Base-by-base conservation (phyloP, 2,113 vertebrate species). In the Pardalotus punctatus region DNA sequence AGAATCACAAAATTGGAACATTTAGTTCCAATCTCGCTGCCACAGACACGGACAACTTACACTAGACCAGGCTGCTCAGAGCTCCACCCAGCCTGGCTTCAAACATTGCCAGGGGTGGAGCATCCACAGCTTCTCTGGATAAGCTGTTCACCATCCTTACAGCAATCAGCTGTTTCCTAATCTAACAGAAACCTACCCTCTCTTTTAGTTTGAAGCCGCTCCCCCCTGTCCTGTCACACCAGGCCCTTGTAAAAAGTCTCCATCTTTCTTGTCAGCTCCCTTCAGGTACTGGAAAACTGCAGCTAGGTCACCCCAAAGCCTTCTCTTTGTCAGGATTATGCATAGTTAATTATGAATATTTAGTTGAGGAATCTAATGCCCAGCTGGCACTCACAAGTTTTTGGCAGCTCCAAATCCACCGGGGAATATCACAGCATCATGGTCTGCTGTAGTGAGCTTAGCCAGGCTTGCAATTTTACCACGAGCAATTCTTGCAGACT, bases 321-420 rank as follows among this genome's bases (percentile, higher is more conserved):
- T 40, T 71, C 28, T 40, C 28, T 53, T 40, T 28, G 22, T 15
- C 21, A 53, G 48, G n/a, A 40, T 53, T 53, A 53, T 10, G 8
- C 38, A 62, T 0, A 62, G 27, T 33, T 62, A 42, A 56, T 43
- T 12, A 48, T 7, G 11, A 87, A 14, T 35, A 72, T 48, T 89
- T 77, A 53, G 11, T 24, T 53, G 28, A 81, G 36, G 10, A 67
- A 20, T 69, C 15, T 80, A 54, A 76, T 23, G 42, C 9, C 90
- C 42, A 76, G 50, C 10, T 73, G 56, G 31, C 45, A 98, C 98
- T 89, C 88, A 98, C 96, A 99, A 96, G 97, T 99, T 99, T 97
- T 99, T 99, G 57, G 99, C 99, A 45, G 98, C 99, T 33, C 99
- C 99, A 11, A 99, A 99, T 14, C 99, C 99, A 65, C 99, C 99